Percentiles rank a stretch among this genome's conserved stretches.
Conservation (phyloP, 2,113 vertebrate species). For the Irena cyanogastra region DNA sequence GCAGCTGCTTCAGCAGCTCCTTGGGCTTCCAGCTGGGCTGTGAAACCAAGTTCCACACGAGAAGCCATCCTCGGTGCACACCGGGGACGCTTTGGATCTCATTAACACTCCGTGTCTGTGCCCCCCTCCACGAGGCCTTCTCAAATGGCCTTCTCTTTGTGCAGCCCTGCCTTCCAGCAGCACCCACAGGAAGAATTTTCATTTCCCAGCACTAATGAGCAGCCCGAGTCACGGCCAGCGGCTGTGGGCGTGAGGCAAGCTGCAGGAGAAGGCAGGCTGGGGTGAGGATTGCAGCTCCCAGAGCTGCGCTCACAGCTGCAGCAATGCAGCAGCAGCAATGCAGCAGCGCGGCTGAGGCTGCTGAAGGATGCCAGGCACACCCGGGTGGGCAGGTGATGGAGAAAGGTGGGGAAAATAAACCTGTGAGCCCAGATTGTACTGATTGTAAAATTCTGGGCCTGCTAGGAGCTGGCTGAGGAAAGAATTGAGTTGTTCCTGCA, state of each 20-base stretch:
- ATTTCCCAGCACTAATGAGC: background rate
- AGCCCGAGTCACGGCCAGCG: background rate
- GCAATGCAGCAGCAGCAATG: background rate
- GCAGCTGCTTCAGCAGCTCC: background rate
- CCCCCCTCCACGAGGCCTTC: background rate
- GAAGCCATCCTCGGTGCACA: background rate
- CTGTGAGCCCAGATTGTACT: background rate
- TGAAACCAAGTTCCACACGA: background rate
- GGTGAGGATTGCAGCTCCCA: background rate
- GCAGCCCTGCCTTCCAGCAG: background rate
- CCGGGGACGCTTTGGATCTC: background rate
- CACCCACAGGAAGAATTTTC: background rate
- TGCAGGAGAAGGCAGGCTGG: background rate
- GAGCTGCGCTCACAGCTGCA: too few relatives aligned
- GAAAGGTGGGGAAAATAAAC: background rate
- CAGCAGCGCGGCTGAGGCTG: background rate
- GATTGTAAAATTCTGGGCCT: background rate
- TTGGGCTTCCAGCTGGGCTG: background rate
- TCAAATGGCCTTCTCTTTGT: accelerated
- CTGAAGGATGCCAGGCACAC: background rate
- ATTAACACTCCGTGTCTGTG: accelerated
- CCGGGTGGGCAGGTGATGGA: background rate
- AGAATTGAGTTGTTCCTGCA: background rate
- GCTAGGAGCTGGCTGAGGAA: background rate
- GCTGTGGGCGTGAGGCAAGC: background rate